A percentile compares a stretch with the other conserved stretches of the same genome.
phyloP scores from a whole-genome alignment of 2,113 vertebrate species.

The Microcebus ravelobensis region DNA sequence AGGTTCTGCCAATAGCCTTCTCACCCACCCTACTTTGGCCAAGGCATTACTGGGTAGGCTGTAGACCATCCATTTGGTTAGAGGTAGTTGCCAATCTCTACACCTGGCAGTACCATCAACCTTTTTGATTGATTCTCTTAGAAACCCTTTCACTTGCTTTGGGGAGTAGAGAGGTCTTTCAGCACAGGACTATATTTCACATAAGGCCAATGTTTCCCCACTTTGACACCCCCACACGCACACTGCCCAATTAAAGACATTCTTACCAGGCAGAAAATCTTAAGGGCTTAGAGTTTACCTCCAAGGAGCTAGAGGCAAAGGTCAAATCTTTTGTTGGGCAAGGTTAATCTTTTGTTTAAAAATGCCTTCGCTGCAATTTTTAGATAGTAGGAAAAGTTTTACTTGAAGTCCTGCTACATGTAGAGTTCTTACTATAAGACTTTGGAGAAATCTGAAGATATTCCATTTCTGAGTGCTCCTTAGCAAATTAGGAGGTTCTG shows the following conservation, averaged over 20 bases:
- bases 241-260: not conserved
- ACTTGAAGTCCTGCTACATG: not conserved
- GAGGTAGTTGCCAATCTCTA: not conserved
- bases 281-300: not conserved
- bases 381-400: not conserved
- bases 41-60: not conserved
- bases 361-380: not conserved
- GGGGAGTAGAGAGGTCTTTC: not conserved
- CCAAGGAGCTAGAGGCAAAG: not conserved
- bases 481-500: not conserved
- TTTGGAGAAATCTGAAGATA: not conserved
- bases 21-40: not conserved
- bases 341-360: slow-evolving; percentile 3
- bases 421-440: not conserved
- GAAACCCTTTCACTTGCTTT: not conserved
- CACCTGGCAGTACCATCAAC: not conserved
- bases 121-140: not conserved
- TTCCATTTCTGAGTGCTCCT: not conserved
- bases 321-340: not conserved
- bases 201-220: not conserved
- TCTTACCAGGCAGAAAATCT: not conserved
- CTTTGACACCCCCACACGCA: not conserved
- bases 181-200: fast-evolving
- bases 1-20: not conserved
- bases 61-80: not conserved